Conservation (phyloP, 2,888 invertebrate genomes). For the Sympetrum striolatum region DNA sequence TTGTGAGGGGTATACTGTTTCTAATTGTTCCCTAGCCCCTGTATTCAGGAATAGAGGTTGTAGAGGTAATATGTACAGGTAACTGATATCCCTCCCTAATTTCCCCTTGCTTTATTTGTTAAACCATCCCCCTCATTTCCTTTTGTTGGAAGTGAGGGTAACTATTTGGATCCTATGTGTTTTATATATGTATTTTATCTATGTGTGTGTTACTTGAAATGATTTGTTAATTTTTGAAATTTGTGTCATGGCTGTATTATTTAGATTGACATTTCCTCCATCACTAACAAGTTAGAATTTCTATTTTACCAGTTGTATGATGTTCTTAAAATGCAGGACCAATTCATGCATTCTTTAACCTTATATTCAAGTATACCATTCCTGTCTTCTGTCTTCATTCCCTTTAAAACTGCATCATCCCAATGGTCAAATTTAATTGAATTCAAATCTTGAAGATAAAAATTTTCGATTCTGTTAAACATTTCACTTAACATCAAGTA, state of each 20-base stretch:
- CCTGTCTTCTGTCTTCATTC: neutral
- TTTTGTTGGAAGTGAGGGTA: constrained; percentile 7
- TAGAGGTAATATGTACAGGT: neutral
- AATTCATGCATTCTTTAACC: constrained; percentile 20
- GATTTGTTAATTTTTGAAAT: constrained; percentile 12
- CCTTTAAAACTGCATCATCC: constrained; percentile 2
- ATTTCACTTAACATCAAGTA: neutral
- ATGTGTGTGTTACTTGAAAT: constrained; percentile 20
- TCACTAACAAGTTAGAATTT: neutral
- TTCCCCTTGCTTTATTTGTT: constrained; percentile 12
- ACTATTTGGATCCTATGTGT: constrained; percentile 2
- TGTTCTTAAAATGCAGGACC: constrained; percentile 17
- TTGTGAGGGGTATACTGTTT: constrained; percentile 16
- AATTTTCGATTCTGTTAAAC: neutral
- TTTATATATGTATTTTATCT: constrained; percentile 35
- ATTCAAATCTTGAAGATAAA: neutral
- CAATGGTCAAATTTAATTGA: neutral
- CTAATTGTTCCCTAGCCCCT: neutral
- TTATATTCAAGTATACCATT: neutral
- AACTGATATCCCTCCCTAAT: constrained; percentile 20
- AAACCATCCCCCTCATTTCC: neutral
- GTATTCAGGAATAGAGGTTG: neutral
- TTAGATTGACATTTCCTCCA: constrained; percentile 27
- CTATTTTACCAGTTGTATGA: neutral
- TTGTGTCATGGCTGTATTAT: neutral